These are phyloP conservation scores for Xenus cinereus DNA, from an alignment of 2,113 vertebrate genomes.

Conservation along the genomic window DNA sequence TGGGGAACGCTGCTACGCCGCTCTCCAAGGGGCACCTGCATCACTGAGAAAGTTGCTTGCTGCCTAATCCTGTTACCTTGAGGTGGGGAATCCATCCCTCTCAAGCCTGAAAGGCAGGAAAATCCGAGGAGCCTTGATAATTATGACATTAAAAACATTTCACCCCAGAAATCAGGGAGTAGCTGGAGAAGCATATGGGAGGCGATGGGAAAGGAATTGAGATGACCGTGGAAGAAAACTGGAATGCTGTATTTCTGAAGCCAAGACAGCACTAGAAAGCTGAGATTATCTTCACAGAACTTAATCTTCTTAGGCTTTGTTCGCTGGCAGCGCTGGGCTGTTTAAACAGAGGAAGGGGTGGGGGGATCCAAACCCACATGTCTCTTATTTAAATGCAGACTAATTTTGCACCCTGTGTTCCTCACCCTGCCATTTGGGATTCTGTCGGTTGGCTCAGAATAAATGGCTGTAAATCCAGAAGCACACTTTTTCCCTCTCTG, in stretches of 20 bases:
- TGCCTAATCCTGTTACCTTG: neutral
- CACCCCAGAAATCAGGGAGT: neutral
- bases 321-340: conserved; percentile 4
- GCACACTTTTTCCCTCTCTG: neutral
- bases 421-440: conserved; percentile 8
- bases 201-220: conserved; percentile 6
- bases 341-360: conserved; percentile 14
- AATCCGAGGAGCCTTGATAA: conserved; percentile 17
- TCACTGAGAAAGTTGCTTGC: neutral
- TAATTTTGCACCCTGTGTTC: conserved; percentile 35
- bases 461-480: conserved; percentile 16
- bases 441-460: neutral
- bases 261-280: conserved; percentile 42
- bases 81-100: neutral
- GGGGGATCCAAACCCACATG: neutral
- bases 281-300: conserved; percentile 51
- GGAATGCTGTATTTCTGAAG: conserved; percentile 44
- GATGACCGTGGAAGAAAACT: conserved; percentile 33
- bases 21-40: neutral
- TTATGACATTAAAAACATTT: conserved; percentile 27
- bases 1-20: neutral
- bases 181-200: neutral
- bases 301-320: conserved; percentile 67
- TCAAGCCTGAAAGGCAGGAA: neutral
- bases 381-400: conserved; percentile 39